phyloP scores from a whole-genome alignment of 30 jellyfish, hydroid and myxozoan species.

The Cassiopea andromeda region DNA sequence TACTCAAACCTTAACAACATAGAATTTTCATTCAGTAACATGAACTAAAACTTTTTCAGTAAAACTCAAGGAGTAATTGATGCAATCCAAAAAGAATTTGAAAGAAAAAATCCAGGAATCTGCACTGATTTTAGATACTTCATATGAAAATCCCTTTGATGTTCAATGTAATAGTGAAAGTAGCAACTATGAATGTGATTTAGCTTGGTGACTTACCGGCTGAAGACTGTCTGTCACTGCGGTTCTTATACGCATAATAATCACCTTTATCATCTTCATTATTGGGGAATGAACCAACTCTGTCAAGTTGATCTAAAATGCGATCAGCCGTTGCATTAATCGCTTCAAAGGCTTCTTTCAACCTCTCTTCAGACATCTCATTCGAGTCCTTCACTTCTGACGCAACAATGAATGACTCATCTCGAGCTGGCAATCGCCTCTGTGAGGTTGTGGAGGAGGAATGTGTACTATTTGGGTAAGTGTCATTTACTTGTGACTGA shows the following conservation, averaged over 20 bases:
- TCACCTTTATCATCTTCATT: slow-evolving; percentile 16
- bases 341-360: slow-evolving; percentile 46
- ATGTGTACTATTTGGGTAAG: background rate
- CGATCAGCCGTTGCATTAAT: slow-evolving; percentile 69
- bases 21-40: too few relatives aligned
- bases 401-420: slow-evolving; percentile 42
- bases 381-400: slow-evolving; percentile 32
- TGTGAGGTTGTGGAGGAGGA: background rate
- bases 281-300: slow-evolving; percentile 33
- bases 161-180: background rate
- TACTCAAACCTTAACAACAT: too few relatives aligned
- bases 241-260: background rate
- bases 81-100: too few relatives aligned
- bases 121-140: too few relatives aligned
- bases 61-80: too few relatives aligned
- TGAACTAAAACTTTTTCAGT: too few relatives aligned
- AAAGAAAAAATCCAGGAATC: too few relatives aligned
- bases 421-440: slow-evolving; percentile 27
- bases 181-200: background rate
- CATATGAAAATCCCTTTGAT: too few relatives aligned
- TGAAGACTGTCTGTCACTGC: background rate
- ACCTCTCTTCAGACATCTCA: slow-evolving; percentile 49
- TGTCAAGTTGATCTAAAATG: slow-evolving; percentile 56
- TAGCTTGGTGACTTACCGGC: background rate
- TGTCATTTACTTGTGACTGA: background rate